A percentile compares a stretch with the other conserved stretches of the same genome.
Evolutionary conservation across 2,113 vertebrate genomes (phyloP).

Genomic region (Neogobius melanostomus): DNA sequence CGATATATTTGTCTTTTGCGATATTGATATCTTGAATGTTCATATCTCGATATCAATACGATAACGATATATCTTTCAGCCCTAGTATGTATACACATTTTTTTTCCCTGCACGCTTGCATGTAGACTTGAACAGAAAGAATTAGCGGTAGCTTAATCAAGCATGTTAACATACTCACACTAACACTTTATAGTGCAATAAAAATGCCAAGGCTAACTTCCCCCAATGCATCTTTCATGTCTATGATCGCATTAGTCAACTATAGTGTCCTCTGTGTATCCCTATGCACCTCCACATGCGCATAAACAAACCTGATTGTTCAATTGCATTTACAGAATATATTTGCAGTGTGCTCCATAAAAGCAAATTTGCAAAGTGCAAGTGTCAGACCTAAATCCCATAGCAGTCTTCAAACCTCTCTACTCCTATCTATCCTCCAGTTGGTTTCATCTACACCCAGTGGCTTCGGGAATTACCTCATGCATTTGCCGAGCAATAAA

Average conservation of each 20-base stretch:
- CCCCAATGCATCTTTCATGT: background rate
- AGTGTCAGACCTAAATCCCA: background rate
- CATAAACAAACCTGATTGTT: constrained; percentile 1
- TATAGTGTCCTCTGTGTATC: background rate
- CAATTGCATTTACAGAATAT: constrained; percentile 1
- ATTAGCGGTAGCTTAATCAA: background rate
- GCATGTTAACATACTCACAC: background rate
- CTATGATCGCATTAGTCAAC: background rate
- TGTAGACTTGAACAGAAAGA: too few relatives aligned
- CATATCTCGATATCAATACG: too few relatives aligned
- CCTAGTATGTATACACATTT: too few relatives aligned
- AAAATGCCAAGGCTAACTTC: background rate
- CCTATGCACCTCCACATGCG: background rate
- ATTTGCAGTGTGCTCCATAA: constrained; percentile 4
- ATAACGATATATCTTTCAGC: too few relatives aligned
- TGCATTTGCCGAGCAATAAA: constrained; percentile 35
- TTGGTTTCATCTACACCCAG: constrained; percentile 21
- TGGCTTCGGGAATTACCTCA: constrained; percentile 16
- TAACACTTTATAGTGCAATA: background rate
- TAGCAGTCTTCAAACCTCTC: constrained; percentile 13
- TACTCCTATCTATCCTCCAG: constrained; percentile 2
- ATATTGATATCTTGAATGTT: too few relatives aligned
- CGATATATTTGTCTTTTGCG: too few relatives aligned
- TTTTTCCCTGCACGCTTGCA: too few relatives aligned
- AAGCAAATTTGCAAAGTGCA: constrained; percentile 9